Evolutionary conservation across 37 sponge, comb jelly and placozoan genomes (phyloP).

Genomic region (Beroe forskalii): DNA sequence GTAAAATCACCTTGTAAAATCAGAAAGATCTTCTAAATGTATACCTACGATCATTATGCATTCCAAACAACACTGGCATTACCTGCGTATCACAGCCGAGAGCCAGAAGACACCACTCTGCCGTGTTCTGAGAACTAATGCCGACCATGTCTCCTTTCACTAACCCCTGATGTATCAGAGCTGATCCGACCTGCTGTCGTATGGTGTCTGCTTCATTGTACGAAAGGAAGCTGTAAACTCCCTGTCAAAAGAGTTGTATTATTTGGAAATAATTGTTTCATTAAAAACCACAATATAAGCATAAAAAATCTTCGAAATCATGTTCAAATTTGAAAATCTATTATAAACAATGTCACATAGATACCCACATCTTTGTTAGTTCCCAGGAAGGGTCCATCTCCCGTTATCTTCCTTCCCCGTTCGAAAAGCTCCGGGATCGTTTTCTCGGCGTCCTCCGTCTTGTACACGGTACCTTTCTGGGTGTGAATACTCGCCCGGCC

Average conservation of each 20-base stretch:
- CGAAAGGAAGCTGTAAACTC: slow-evolving; percentile 15
- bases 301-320: no score
- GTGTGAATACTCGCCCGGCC: background rate
- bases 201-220: slow-evolving; percentile 10
- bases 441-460: background rate
- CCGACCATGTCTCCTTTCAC: slow-evolving; percentile 1
- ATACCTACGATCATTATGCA: background rate
- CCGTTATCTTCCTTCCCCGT: background rate
- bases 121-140: slow-evolving; percentile 42
- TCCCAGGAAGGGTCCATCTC: slow-evolving; percentile 33
- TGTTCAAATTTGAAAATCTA: no score
- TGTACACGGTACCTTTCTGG: background rate
- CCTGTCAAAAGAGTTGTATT: no score
- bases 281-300: no score
- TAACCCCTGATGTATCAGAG: background rate
- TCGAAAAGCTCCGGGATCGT: slow-evolving; percentile 5
- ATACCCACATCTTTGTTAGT: background rate
- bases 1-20: no score
- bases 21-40: background rate
- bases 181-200: slow-evolving; percentile 26
- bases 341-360: background rate
- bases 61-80: background rate
- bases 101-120: background rate
- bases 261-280: no score
- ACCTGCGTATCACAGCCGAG: slow-evolving; percentile 23